Base-by-base conservation (phyloP, 2,113 vertebrate genomes). In the Hemibates koningsi region DNA sequence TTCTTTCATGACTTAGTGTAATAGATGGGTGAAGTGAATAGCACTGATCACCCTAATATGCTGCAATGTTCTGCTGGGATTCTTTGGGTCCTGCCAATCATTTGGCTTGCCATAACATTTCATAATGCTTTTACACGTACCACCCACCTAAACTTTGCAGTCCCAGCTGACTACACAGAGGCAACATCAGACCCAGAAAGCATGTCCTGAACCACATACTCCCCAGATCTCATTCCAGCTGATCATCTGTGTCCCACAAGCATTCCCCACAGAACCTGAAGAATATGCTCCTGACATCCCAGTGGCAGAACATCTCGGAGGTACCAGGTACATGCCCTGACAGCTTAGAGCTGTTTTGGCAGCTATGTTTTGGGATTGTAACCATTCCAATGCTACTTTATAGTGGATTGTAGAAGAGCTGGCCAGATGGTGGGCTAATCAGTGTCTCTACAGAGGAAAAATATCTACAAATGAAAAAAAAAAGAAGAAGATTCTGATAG, bases 341-440 rank as follows among this genome's bases (percentile, higher is more conserved):
- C 71, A 78, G 27, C 27, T 50, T 66, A 83, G n/a, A 53, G 14
- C 16, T 71, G 36, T 71, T 71, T 54, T 21, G 66, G 48, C 34
- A 83, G 61, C 50, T 53, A 41, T 17, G 43, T 12, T 43, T 36
- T 73, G 6, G 36, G 0, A 80, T 61, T 82, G 16, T 4, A 90
- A 50, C 21, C 79, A 56, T 43, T 53, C 73, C 34, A 61, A 61
- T 45, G 13, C 83, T 50, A 50, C 73, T 16, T 34, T 19, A 34
- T 50, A 50, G 43, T 6, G 36, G 73, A 63, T 2, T 19, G 36
- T 3, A 2, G 82, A 85, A 53, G 36, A 85, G 68, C 80, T 85
- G 87, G 79, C 36, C 84, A 90, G 86, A 84, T n/a, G 57, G 66
- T 3, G 81, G 78, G 82, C 71, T 86, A 87, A 84, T 84, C 66